phyloP scores from a whole-genome alignment of 2,113 vertebrate species.

The Podarcis raffonei region DNA sequence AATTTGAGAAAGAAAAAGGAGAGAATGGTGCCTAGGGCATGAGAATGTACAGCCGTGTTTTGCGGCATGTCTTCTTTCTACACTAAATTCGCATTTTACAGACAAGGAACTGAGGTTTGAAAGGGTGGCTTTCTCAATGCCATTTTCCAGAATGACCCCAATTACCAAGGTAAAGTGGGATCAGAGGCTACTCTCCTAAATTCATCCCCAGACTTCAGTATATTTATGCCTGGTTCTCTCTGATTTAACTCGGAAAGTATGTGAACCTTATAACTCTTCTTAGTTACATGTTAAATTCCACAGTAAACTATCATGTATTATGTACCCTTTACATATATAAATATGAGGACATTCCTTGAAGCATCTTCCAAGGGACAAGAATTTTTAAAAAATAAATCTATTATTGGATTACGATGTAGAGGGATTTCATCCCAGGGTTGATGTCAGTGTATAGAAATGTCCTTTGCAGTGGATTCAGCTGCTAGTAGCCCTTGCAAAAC shows the following conservation, averaged over 20 bases:
- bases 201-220: not conserved
- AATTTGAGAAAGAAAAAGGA: too few relatives aligned
- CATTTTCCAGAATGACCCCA: too few relatives aligned
- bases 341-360: not conserved
- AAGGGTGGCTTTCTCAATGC: not conserved
- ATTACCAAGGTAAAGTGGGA: not conserved
- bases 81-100: not conserved
- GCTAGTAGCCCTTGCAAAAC: not conserved
- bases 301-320: not conserved
- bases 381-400: not conserved
- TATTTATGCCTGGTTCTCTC: not conserved
- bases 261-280: not conserved
- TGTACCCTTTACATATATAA: not conserved
- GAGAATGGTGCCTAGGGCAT: not conserved
- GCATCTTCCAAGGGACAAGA: not conserved
- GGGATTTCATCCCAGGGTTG: not conserved
- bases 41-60: not conserved
- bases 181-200: not conserved
- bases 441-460: not conserved
- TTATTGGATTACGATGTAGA: fast-evolving
- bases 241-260: slow-evolving; percentile 13
- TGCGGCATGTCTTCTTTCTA: fast-evolving
- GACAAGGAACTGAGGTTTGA: not conserved
- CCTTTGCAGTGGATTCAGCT: not conserved
- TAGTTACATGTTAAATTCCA: not conserved